These are phyloP conservation scores for Phocoena sinus DNA, from an alignment of 2,113 vertebrate species.

Conservation along the genomic window DNA sequence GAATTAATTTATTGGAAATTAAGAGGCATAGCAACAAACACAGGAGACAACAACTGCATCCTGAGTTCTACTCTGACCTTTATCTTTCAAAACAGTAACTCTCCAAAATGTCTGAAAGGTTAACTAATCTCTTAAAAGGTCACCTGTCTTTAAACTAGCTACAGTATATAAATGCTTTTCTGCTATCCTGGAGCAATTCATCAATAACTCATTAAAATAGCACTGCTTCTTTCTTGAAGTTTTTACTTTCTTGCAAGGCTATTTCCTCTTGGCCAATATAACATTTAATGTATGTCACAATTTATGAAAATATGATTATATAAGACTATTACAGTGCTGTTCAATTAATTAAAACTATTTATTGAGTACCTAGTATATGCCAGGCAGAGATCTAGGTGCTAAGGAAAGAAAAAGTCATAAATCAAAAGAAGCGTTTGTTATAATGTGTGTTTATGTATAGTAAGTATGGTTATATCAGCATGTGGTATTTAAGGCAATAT, in stretches of 20 bases:
- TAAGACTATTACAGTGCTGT: background rate
- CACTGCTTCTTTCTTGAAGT: slow-evolving; percentile 41
- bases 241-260: slow-evolving; percentile 41
- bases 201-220: slow-evolving; percentile 74
- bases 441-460: background rate
- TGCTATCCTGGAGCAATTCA: slow-evolving; percentile 59
- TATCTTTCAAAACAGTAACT: slow-evolving; percentile 74
- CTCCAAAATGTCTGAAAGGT: slow-evolving; percentile 74
- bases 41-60: slow-evolving; percentile 62
- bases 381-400: background rate
- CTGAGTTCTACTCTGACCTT: slow-evolving; percentile 68
- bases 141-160: slow-evolving; percentile 75
- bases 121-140: slow-evolving; percentile 77
- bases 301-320: slow-evolving; percentile 40
- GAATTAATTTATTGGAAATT: slow-evolving; percentile 54
- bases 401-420: background rate
- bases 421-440: background rate
- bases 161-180: slow-evolving; percentile 67
- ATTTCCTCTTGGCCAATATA: slow-evolving; percentile 54
- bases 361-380: background rate
- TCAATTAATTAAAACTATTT: background rate
- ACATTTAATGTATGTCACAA: slow-evolving; percentile 30
- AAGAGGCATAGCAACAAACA: slow-evolving; percentile 38
- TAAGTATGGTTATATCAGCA: background rate
- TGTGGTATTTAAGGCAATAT: background rate